Conservation (phyloP, 2,797 vertebrate genomes). For the Aphelocoma californica region DNA sequence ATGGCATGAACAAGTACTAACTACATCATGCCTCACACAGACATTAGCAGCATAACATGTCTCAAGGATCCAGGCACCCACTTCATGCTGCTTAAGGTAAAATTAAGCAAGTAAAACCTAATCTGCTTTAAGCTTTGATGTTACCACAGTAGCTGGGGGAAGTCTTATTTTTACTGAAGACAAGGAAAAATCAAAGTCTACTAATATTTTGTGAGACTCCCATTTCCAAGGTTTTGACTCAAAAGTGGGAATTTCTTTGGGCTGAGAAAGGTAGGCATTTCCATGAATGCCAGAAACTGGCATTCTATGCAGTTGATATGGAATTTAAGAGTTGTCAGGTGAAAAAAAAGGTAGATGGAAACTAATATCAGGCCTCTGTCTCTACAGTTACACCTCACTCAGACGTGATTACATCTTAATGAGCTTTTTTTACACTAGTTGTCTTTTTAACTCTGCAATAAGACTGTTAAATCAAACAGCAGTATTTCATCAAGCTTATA, state of each 20-base stretch:
- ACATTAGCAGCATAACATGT: neutral
- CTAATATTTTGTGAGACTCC: neutral
- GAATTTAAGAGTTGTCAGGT: neutral
- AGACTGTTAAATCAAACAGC: slow-evolving; percentile 58
- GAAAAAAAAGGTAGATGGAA: neutral
- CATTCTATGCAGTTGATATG: neutral
- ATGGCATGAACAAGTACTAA: neutral
- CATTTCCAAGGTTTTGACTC: neutral
- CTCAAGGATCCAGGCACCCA: neutral
- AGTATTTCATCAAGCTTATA: slow-evolving; percentile 48
- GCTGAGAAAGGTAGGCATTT: neutral
- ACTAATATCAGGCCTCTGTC: neutral
- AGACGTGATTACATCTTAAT: slow-evolving; percentile 39
- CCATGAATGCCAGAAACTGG: neutral
- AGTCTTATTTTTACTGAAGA: slow-evolving; percentile 2
- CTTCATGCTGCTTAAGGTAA: slow-evolving; percentile 22
- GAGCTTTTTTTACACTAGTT: slow-evolving; percentile 30
- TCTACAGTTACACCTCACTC: neutral
- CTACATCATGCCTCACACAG: neutral
- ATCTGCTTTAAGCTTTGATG: slow-evolving; percentile 42
- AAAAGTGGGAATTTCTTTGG: neutral
- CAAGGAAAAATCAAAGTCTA: neutral
- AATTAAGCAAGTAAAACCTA: slow-evolving; percentile 35
- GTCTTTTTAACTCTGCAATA: slow-evolving; percentile 52
- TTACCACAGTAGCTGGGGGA: neutral